A percentile compares a stretch with the other conserved stretches of the same genome.
phyloP scores from a whole-genome alignment of 37 sponge, comb jelly and placozoan species.

The Diacarnus erythraeanus region DNA sequence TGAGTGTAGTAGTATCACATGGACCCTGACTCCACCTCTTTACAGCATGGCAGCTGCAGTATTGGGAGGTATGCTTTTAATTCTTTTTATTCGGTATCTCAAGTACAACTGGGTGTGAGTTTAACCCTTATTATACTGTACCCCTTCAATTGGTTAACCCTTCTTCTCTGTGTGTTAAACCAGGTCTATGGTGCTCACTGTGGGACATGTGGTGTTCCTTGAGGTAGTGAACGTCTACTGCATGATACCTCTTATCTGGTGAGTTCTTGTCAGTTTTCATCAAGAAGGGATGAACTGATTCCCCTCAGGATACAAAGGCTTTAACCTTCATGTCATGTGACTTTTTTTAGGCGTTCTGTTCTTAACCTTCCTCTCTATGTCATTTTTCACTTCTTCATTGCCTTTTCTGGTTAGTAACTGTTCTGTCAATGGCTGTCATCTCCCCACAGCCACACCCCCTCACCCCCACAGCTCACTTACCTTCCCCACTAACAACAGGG shows the following conservation, averaged over 20 bases:
- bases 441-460: not conserved
- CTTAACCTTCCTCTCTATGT: constrained; percentile 58
- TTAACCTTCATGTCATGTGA: not conserved
- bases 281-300: too few relatives aligned
- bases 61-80: constrained; percentile 3
- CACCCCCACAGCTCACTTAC: not conserved
- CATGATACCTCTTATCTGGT: constrained; percentile 70
- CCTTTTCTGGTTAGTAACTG: constrained; percentile 16
- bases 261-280: too few relatives aligned
- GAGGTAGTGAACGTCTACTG: constrained; percentile 59
- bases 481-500: constrained; percentile 10
- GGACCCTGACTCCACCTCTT: not conserved
- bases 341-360: constrained; percentile 39
- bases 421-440: not conserved
- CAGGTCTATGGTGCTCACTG: constrained; percentile 16
- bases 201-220: constrained; percentile 37
- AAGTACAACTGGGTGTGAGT: constrained; percentile 15
- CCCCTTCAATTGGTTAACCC: not conserved
- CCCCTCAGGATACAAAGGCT: not conserved
- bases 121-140: not conserved
- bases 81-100: constrained; percentile 11
- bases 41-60: constrained; percentile 6
- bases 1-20: not conserved
- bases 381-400: constrained; percentile 55
- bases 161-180: not conserved